Evolutionary conservation across 2,113 vertebrate genomes (phyloP).

Genomic region (Pipra filicauda): DNA sequence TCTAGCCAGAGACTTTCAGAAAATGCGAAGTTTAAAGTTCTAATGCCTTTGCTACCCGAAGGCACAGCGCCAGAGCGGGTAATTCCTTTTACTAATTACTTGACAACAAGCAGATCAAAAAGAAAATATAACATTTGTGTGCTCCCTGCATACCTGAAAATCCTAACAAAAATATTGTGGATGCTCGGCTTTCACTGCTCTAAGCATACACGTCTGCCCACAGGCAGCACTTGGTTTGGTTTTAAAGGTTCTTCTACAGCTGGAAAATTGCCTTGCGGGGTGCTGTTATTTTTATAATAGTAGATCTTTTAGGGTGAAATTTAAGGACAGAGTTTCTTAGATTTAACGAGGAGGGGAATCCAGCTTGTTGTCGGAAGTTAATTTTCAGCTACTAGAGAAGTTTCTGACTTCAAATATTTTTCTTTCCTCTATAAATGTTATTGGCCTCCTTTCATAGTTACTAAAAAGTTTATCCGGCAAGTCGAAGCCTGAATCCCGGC

Average conservation of each 20-base stretch:
- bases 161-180: background rate
- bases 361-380: background rate
- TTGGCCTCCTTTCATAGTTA: background rate
- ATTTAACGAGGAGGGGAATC: background rate
- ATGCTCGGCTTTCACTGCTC: background rate
- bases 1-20: background rate
- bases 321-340: background rate
- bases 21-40: background rate
- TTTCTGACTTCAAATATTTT: constrained; percentile 4
- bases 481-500: background rate
- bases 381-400: constrained; percentile 5
- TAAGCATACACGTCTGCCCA: background rate
- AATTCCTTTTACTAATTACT: background rate
- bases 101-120: background rate
- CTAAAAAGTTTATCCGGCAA: background rate
- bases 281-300: background rate
- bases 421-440: constrained; percentile 12
- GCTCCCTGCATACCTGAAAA: background rate
- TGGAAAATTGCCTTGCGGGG: background rate
- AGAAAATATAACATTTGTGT: background rate
- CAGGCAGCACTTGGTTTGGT: background rate
- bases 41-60: background rate
- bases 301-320: background rate
- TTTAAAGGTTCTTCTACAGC: background rate
- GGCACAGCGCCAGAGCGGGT: background rate